A percentile compares a stretch with the other conserved stretches of the same genome.
These are phyloP conservation scores for Mesoligia furuncula DNA, from an alignment of 2,888 invertebrate species.

Conservation along the genomic window DNA sequence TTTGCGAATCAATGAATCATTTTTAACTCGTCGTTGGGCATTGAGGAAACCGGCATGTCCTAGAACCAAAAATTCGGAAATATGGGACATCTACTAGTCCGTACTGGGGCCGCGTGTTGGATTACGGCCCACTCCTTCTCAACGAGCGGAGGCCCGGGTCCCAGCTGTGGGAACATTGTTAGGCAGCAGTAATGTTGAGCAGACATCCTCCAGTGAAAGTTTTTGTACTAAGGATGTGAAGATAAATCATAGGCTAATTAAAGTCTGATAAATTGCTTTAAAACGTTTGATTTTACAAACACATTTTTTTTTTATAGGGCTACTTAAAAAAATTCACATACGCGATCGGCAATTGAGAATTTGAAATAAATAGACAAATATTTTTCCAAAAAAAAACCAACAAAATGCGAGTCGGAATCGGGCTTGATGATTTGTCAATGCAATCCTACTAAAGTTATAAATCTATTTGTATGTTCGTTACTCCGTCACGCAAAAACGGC, in stretches of 20 bases:
- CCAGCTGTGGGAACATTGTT: no score
- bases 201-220: not conserved
- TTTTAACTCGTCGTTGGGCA: not conserved
- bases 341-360: not conserved
- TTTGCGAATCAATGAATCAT: slow-evolving; percentile 4
- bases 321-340: no score
- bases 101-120: no score
- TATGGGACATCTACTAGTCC: no score
- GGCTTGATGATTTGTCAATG: not conserved
- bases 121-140: no score
- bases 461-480: no score
- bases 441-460: not conserved
- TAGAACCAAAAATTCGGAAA: no score
- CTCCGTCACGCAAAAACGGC: no score
- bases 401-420: not conserved
- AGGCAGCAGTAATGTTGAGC: not conserved
- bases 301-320: no score
- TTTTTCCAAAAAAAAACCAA: no score
- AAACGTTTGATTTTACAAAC: not conserved
- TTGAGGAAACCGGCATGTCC: no score
- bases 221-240: not conserved
- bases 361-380: not conserved
- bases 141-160: no score
- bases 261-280: not conserved
- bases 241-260: not conserved